These are phyloP conservation scores for Drosophila nasuta DNA, from an alignment of 1,140 invertebrate genomes.

Conservation along the genomic window DNA sequence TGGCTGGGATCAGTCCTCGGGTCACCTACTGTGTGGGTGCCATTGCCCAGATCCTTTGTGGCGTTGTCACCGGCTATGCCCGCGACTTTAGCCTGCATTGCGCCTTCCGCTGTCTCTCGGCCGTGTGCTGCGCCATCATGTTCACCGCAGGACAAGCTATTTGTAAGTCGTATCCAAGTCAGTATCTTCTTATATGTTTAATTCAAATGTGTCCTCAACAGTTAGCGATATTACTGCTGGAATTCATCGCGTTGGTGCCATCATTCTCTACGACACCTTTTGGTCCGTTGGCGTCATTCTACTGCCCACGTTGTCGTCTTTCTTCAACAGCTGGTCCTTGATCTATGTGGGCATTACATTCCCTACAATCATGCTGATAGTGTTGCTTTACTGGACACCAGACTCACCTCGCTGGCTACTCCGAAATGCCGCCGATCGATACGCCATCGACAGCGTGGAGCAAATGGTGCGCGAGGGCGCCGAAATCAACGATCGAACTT, in stretches of 20 bases:
- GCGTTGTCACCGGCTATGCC: slow-evolving; percentile 81
- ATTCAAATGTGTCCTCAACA: background rate
- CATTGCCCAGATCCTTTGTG: slow-evolving; percentile 78
- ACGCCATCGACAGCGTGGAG: slow-evolving; percentile 70
- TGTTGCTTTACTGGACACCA: slow-evolving; percentile 84
- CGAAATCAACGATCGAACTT: slow-evolving; percentile 79
- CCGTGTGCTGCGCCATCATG: slow-evolving; percentile 84
- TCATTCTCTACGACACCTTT: slow-evolving; percentile 85
- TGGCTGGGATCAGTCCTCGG: slow-evolving; percentile 81
- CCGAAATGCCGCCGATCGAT: slow-evolving; percentile 62
- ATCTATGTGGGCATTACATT: slow-evolving; percentile 85
- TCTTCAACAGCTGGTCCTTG: slow-evolving; percentile 83
- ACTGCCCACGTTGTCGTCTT: slow-evolving; percentile 81
- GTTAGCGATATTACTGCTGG: slow-evolving; percentile 84
- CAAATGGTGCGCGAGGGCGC: slow-evolving; percentile 78
- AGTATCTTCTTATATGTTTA: background rate
- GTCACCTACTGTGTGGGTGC: slow-evolving; percentile 82
- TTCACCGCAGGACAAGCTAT: slow-evolving; percentile 82
- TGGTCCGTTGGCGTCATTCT: slow-evolving; percentile 85
- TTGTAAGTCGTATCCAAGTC: slow-evolving; percentile 63
- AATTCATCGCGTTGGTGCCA: slow-evolving; percentile 80
- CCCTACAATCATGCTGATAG: slow-evolving; percentile 81
- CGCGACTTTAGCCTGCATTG: slow-evolving; percentile 82
- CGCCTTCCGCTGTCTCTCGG: slow-evolving; percentile 80
- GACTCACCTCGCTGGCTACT: slow-evolving; percentile 85